A percentile compares a stretch with the other conserved stretches of the same genome.
These are phyloP conservation scores for Pangasianodon hypophthalmus DNA, from an alignment of 2,113 vertebrate genomes.

Conservation along the genomic window DNA sequence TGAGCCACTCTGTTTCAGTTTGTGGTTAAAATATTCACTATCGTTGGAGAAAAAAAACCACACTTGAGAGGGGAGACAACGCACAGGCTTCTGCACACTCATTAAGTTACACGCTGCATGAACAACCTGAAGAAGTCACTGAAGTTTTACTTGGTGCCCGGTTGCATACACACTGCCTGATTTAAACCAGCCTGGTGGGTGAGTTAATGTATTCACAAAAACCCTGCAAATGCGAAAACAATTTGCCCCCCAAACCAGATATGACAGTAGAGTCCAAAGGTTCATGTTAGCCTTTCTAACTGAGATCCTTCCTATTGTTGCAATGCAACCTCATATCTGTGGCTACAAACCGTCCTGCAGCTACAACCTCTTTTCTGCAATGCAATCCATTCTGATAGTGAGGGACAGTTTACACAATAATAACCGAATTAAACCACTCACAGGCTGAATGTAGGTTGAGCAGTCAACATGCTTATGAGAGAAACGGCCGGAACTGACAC, in stretches of 20 bases:
- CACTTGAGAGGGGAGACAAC: neutral
- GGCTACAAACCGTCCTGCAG: neutral
- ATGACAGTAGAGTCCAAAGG: neutral
- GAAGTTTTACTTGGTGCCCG: neutral
- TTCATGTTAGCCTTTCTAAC: neutral
- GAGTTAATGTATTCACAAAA: neutral
- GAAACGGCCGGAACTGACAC: neutral
- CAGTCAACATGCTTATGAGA: neutral
- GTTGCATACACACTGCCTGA: neutral
- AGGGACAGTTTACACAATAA: neutral
- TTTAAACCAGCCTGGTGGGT: neutral
- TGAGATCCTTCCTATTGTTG: neutral
- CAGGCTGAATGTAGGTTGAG: neutral
- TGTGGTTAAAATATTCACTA: neutral
- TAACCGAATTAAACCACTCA: neutral
- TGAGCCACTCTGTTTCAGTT: neutral
- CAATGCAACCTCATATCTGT: neutral
- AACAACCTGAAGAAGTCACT: neutral
- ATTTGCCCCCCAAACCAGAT: neutral
- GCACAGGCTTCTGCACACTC: neutral
- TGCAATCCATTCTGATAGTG: neutral
- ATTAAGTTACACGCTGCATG: constrained; percentile 6
- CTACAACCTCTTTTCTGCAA: neutral
- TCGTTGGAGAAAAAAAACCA: too few species aligned
- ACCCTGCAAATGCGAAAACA: neutral